Percentiles rank a stretch among this genome's conserved stretches.
phyloP scores from a whole-genome alignment of 2,888 invertebrate species.

The Drosophila buzzatii region DNA sequence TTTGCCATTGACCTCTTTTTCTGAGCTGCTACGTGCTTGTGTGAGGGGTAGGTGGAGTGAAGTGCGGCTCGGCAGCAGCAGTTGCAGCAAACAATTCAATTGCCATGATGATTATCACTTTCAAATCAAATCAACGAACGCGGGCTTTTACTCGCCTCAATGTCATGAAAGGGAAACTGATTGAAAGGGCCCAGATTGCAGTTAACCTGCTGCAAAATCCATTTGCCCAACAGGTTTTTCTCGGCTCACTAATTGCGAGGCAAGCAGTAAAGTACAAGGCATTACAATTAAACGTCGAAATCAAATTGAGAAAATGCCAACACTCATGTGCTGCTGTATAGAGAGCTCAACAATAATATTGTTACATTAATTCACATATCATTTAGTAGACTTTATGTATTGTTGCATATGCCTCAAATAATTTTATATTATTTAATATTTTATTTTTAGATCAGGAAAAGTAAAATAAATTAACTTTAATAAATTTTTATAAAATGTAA shows the following conservation, averaged over 20 bases:
- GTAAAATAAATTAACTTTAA: too few relatives aligned
- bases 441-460: too few relatives aligned
- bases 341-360: neutral
- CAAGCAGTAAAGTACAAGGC: neutral
- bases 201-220: slow-evolving; percentile 23
- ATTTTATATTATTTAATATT: too few relatives aligned
- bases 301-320: neutral
- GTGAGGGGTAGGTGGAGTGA: neutral
- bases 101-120: slow-evolving; percentile 57
- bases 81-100: slow-evolving; percentile 35
- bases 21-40: slow-evolving; percentile 2
- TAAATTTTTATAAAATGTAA: too few relatives aligned
- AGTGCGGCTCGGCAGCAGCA: neutral
- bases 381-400: too few relatives aligned
- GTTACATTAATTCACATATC: neutral
- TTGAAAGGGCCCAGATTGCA: slow-evolving; percentile 52
- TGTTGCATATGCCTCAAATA: too few relatives aligned
- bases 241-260: slow-evolving; percentile 16
- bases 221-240: slow-evolving; percentile 35
- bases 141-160: slow-evolving; percentile 40
- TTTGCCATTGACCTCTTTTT: slow-evolving; percentile 79
- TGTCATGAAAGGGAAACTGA: slow-evolving; percentile 58
- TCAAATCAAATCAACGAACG: slow-evolving; percentile 48
- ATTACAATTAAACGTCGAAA: neutral
- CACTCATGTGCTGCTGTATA: neutral